These are phyloP conservation scores for Mormyrus hasselquistii DNA, from an alignment of 2,797 vertebrate species.

Conservation along the genomic window DNA sequence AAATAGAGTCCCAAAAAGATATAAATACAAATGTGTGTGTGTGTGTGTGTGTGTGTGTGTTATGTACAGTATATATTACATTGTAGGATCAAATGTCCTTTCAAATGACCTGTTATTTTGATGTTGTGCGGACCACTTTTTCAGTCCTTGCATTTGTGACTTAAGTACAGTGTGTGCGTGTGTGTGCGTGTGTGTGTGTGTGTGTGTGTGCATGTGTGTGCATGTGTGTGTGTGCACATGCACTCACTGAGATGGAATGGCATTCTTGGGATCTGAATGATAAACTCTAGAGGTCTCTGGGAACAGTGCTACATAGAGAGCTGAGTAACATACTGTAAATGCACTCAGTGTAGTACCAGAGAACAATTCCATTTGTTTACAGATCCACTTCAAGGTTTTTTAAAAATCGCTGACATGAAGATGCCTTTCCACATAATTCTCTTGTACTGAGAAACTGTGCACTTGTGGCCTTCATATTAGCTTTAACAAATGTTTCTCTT, in stretches of 20 bases:
- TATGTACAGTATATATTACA: background rate
- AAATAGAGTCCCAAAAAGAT: background rate
- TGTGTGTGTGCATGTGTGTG: background rate
- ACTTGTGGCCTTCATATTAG: background rate
- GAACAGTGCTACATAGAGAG: background rate
- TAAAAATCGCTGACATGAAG: background rate
- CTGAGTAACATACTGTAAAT: background rate
- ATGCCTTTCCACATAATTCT: background rate
- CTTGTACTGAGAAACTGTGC: background rate
- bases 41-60: background rate
- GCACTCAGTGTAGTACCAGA: background rate
- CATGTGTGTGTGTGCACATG: background rate
- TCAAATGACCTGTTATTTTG: background rate
- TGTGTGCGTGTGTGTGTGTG: background rate
- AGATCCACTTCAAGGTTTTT: background rate
- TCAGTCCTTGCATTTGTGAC: background rate
- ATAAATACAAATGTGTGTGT: background rate
- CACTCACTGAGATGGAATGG: background rate
- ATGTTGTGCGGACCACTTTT: background rate
- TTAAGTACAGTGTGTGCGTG: background rate
- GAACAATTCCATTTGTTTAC: background rate
- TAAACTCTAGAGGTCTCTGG: background rate
- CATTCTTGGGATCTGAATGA: background rate
- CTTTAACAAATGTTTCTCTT: background rate
- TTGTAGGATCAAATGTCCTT: background rate